A percentile compares a stretch with the other conserved stretches of the same genome.
phyloP scores from a whole-genome alignment of 2,113 vertebrate species.

The Arvicanthis niloticus region DNA sequence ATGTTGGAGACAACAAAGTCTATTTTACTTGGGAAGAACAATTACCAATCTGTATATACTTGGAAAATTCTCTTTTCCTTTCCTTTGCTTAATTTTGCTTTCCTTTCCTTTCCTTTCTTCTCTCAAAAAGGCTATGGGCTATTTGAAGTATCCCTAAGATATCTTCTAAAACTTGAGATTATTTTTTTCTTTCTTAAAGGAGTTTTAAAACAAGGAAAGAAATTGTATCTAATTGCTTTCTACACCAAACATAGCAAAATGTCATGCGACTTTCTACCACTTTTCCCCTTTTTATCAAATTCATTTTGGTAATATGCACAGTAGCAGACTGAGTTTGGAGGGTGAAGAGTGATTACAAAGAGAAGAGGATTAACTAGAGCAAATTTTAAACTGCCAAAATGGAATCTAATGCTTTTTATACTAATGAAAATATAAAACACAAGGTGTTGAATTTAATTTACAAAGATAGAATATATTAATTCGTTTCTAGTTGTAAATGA shows the following conservation, averaged over 20 bases:
- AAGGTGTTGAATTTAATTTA: neutral
- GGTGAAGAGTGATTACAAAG: too few relatives aligned
- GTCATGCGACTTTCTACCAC: neutral
- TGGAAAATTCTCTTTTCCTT: neutral
- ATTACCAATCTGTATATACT: neutral
- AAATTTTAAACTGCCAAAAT: neutral
- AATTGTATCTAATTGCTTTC: conserved; percentile 42
- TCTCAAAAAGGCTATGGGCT: neutral
- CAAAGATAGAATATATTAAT: neutral
- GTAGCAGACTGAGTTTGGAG: neutral
- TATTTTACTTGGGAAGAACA: conserved; percentile 21
- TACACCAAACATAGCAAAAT: neutral
- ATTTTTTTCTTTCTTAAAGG: neutral
- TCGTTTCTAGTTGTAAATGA: conserved; percentile 48
- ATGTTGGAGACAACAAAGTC: conserved; percentile 6
- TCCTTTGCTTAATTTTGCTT: too few relatives aligned
- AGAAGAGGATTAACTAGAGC: neutral
- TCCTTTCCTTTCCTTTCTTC: neutral
- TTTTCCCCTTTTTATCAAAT: conserved; percentile 1
- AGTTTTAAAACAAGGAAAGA: neutral
- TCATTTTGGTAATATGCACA: conserved; percentile 30
- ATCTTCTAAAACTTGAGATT: neutral
- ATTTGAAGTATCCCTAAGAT: conserved; percentile 42
- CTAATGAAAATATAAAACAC: neutral
- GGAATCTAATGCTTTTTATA: neutral